Conservation (phyloP, 2,113 vertebrate species). For the Himantopus leucocephalus region DNA sequence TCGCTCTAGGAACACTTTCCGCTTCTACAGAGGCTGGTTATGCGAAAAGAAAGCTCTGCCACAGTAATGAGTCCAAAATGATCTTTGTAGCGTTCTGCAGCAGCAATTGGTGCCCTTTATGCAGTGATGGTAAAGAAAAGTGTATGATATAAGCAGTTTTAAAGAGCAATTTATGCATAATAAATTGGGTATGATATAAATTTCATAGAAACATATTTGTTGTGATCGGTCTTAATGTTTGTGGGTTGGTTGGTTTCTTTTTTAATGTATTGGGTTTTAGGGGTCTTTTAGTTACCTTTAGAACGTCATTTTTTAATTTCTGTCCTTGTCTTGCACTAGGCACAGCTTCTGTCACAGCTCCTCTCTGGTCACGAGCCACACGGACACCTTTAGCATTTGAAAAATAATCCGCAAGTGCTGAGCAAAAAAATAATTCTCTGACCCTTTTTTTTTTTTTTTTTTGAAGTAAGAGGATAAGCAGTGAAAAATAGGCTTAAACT, state of each 20-base stretch:
- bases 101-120: constrained; percentile 58
- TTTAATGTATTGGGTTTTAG: constrained; percentile 9
- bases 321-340: constrained; percentile 21
- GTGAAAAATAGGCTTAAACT: constrained; percentile 23
- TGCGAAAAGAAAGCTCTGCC: constrained; percentile 22
- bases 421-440: not conserved
- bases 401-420: constrained; percentile 4
- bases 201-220: constrained; percentile 70
- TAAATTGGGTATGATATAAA: constrained; percentile 76
- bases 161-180: constrained; percentile 78
- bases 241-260: constrained; percentile 1
- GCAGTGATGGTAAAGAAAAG: constrained; percentile 49
- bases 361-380: constrained; percentile 23
- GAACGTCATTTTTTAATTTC: not conserved
- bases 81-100: constrained; percentile 57
- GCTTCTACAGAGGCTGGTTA: constrained; percentile 30
- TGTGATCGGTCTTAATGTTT: constrained; percentile 58
- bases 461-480: not conserved
- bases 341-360: not conserved
- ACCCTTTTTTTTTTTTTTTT: not conserved
- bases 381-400: not conserved
- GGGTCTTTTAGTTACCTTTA: constrained; percentile 27
- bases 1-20: constrained; percentile 18
- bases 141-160: constrained; percentile 69
- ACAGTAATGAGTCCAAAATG: constrained; percentile 7